Conservation (phyloP, 2,888 invertebrate species). For the Pterostichus niger region DNA sequence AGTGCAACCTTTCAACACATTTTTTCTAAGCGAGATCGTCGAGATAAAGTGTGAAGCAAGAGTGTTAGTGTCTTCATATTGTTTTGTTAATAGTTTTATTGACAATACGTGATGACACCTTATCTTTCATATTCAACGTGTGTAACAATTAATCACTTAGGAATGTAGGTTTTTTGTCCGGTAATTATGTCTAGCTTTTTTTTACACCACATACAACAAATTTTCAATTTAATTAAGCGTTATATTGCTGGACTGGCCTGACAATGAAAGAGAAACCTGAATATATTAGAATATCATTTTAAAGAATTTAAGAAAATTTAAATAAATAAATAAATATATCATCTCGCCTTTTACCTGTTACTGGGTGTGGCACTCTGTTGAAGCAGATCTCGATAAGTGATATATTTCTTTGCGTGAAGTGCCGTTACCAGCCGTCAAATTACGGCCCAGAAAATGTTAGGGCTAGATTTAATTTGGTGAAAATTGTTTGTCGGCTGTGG, state of each 20-base stretch:
- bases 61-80: background rate
- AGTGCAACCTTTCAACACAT: background rate
- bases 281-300: constrained; percentile 15
- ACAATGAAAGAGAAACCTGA: constrained; percentile 22
- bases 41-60: constrained; percentile 20
- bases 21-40: constrained; percentile 1
- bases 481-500: too few species aligned
- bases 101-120: constrained; percentile 32
- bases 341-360: too few species aligned
- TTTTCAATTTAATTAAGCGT: constrained; percentile 25
- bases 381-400: too few species aligned
- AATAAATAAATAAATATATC: too few species aligned
- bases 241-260: background rate
- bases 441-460: too few species aligned
- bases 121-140: constrained; percentile 39
- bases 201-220: constrained; percentile 1
- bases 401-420: too few species aligned
- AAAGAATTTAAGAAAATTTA: too few species aligned
- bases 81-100: constrained; percentile 47
- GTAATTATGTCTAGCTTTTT: constrained; percentile 16
- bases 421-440: too few species aligned
- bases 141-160: constrained; percentile 29
- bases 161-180: constrained; percentile 25
- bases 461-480: too few species aligned
- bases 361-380: too few species aligned